Conservation (phyloP, 2,888 invertebrate species). For the Volucella inflata region DNA sequence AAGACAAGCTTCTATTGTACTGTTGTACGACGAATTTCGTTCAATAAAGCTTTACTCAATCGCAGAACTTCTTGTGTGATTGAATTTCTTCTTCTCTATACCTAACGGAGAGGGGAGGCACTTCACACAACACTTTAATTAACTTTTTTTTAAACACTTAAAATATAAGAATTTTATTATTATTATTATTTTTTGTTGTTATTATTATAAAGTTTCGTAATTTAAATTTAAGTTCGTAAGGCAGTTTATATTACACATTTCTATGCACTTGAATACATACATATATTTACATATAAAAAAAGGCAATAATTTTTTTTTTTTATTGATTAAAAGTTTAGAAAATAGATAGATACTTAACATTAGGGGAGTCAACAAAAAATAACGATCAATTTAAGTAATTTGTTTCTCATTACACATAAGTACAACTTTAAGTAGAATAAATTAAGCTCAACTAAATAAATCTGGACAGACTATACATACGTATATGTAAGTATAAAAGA, state of each 20-base stretch:
- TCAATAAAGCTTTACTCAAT: too few relatives aligned
- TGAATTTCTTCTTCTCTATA: slow-evolving; percentile 14
- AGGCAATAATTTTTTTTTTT: slow-evolving; percentile 19
- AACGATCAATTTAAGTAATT: slow-evolving; percentile 51
- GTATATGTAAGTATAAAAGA: too few relatives aligned
- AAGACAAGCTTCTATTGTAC: too few relatives aligned
- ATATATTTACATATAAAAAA: slow-evolving; percentile 51
- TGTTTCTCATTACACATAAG: slow-evolving; percentile 46
- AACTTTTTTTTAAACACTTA: slow-evolving; percentile 43
- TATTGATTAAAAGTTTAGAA: slow-evolving; percentile 18
- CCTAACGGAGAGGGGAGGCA: slow-evolving; percentile 50
- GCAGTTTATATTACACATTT: slow-evolving; percentile 65
- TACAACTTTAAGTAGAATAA: slow-evolving; percentile 52
- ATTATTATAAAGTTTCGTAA: slow-evolving; percentile 12
- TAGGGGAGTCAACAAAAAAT: background rate
- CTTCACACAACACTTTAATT: slow-evolving; percentile 50
- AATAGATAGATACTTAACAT: slow-evolving; percentile 39
- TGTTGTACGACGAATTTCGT: too few relatives aligned
- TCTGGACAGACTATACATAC: slow-evolving; percentile 9
- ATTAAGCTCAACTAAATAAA: slow-evolving; percentile 17
- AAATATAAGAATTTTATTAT: slow-evolving; percentile 25
- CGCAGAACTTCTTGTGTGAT: background rate
- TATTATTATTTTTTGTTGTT: background rate
- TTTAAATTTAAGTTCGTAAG: slow-evolving; percentile 56
- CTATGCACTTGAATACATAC: slow-evolving; percentile 26